Evolutionary conservation across 2,797 vertebrate genomes (phyloP).

Genomic region (Glossophaga mutica): DNA sequence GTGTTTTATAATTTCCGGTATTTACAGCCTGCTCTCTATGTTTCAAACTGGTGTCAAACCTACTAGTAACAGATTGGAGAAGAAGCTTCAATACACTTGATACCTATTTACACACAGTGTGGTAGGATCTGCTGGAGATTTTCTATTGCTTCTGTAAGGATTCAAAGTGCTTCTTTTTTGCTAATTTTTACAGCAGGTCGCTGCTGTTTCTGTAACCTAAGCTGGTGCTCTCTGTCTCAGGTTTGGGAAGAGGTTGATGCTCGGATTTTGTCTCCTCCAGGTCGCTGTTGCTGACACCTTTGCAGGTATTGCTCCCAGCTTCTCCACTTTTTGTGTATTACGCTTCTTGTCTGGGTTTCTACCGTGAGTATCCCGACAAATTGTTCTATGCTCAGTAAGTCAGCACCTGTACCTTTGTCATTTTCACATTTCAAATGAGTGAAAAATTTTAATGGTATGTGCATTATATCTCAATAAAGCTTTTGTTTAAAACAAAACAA

Average conservation of each 20-base stretch:
- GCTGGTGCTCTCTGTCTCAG: not conserved
- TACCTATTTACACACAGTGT: not conserved
- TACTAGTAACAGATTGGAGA: not conserved
- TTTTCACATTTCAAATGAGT: not conserved
- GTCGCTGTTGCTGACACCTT: not conserved
- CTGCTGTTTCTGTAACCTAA: not conserved
- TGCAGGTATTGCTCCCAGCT: not conserved
- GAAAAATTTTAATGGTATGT: not conserved
- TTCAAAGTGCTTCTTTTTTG: not conserved
- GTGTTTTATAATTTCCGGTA: not conserved
- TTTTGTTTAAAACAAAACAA: not conserved
- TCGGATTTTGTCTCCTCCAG: not conserved
- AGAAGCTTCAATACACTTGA: not conserved
- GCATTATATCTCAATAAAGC: not conserved
- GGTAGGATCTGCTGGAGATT: not conserved
- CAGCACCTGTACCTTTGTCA: not conserved
- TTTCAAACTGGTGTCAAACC: not conserved
- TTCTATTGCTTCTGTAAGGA: not conserved
- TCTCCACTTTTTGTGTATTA: not conserved
- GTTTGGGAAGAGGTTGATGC: not conserved
- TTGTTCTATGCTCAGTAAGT: not conserved
- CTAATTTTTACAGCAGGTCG: not conserved
- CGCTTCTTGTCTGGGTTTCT: not conserved
- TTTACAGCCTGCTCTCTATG: not conserved
- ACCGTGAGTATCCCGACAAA: not conserved